Percentiles rank a stretch among this genome's conserved stretches.
These are phyloP conservation scores for Rhagophthalmus giganteus DNA, from an alignment of 2,888 invertebrate species.

Conservation along the genomic window DNA sequence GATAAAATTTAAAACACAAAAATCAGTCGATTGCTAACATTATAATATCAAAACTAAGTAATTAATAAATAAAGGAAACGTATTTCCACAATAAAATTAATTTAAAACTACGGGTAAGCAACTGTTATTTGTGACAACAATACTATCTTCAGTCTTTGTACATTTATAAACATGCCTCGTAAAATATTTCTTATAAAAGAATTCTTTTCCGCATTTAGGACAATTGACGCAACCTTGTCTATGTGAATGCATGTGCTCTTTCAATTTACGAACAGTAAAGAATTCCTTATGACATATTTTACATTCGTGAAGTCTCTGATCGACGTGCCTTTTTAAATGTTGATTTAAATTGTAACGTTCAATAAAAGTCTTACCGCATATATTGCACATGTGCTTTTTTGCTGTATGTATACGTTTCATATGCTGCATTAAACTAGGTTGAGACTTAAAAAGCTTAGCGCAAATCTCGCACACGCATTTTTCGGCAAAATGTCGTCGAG, in stretches of 20 bases:
- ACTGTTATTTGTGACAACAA: too few species aligned
- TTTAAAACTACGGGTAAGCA: too few species aligned
- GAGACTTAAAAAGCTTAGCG: slow-evolving; percentile 39
- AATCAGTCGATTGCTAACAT: too few species aligned
- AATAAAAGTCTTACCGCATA: slow-evolving; percentile 36
- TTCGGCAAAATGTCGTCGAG: slow-evolving; percentile 34
- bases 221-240: slow-evolving; percentile 36
- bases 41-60: too few species aligned
- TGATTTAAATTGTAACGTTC: slow-evolving; percentile 36
- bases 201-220: slow-evolving; percentile 37
- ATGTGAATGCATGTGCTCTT: slow-evolving; percentile 39
- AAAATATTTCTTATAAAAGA: slow-evolving; percentile 38
- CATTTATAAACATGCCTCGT: slow-evolving; percentile 37
- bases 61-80: too few species aligned
- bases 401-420: slow-evolving; percentile 38
- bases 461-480: slow-evolving; percentile 38
- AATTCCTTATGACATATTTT: slow-evolving; percentile 37
- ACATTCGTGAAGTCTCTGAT: slow-evolving; percentile 36
- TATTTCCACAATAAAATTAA: too few species aligned
- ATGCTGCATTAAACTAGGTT: slow-evolving; percentile 38
- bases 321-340: slow-evolving; percentile 37
- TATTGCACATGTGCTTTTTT: slow-evolving; percentile 34
- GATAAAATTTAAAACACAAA: too few species aligned
- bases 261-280: slow-evolving; percentile 33
- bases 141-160: slow-evolving; percentile 2